These are phyloP conservation scores for Linyphia triangularis DNA, from an alignment of 2,888 invertebrate species.

Conservation along the genomic window DNA sequence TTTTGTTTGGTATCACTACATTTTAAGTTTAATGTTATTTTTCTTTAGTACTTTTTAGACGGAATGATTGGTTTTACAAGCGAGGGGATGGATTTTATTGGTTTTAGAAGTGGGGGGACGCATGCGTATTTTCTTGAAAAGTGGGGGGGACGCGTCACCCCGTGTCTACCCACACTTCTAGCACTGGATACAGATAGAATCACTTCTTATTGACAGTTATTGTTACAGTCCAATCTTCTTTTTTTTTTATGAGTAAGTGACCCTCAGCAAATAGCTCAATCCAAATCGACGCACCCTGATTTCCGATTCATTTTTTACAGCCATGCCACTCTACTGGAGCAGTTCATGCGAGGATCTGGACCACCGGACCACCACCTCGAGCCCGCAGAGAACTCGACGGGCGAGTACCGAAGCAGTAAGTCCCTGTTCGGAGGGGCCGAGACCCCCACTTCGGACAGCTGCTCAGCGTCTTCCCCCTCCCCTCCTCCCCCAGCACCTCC, in stretches of 20 bases:
- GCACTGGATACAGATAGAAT: too few species aligned
- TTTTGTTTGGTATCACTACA: too few species aligned
- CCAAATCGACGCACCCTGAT: background rate
- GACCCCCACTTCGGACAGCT: slow-evolving; percentile 69
- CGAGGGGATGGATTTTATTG: too few species aligned
- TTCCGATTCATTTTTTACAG: slow-evolving; percentile 57
- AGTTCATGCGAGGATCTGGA: slow-evolving; percentile 76
- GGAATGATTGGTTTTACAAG: too few species aligned
- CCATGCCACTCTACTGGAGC: slow-evolving; percentile 75
- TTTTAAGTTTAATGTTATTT: too few species aligned
- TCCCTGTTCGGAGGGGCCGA: slow-evolving; percentile 56
- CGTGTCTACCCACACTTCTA: too few species aligned
- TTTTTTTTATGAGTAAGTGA: background rate
- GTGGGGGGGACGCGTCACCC: too few species aligned
- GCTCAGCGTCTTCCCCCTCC: slow-evolving; percentile 63
- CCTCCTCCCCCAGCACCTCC: slow-evolving; percentile 69
- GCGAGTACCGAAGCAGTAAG: slow-evolving; percentile 72
- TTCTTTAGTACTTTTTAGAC: too few species aligned
- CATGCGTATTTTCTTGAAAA: too few species aligned
- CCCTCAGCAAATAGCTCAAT: background rate
- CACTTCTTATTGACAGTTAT: too few species aligned
- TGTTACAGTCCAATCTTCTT: too few species aligned
- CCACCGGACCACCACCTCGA: slow-evolving; percentile 47
- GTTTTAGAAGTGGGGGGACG: too few species aligned
- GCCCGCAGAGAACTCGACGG: slow-evolving; percentile 40